A percentile compares a stretch with the other conserved stretches of the same genome.
Evolutionary conservation across 2,797 vertebrate genomes (phyloP).

Genomic region (Sternotherus odoratus): DNA sequence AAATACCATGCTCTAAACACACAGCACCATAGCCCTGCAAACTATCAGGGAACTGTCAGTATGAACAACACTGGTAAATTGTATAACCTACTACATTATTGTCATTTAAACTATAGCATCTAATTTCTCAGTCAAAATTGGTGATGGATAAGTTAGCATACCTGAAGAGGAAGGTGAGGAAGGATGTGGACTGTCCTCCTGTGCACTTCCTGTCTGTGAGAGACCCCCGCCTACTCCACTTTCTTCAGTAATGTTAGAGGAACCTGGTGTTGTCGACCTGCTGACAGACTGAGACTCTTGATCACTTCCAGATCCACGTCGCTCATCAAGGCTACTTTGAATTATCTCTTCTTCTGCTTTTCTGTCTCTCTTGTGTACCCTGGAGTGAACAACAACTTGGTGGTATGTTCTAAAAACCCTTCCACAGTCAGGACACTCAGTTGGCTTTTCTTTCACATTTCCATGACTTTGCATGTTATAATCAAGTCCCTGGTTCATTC

Average conservation of each 20-base stretch:
- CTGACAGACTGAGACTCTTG: slow-evolving; percentile 99
- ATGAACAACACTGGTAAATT: neutral
- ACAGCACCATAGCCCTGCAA: slow-evolving; percentile 16
- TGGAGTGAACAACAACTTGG: slow-evolving; percentile 98
- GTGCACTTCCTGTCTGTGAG: slow-evolving; percentile 96
- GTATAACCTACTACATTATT: slow-evolving; percentile 4
- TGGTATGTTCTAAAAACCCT: slow-evolving; percentile 98
- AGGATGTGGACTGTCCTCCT: slow-evolving; percentile 98
- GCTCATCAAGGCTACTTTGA: slow-evolving; percentile 89
- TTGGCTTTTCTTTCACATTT: slow-evolving; percentile 92
- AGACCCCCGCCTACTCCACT: slow-evolving; percentile 94
- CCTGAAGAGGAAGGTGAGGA: slow-evolving; percentile 97
- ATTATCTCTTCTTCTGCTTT: slow-evolving; percentile 89
- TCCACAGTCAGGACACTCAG: slow-evolving; percentile 96
- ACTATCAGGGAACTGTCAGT: neutral
- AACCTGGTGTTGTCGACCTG: slow-evolving; percentile 96
- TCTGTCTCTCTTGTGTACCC: slow-evolving; percentile 94
- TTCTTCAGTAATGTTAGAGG: slow-evolving; percentile 98
- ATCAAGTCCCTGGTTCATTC: slow-evolving; percentile 90
- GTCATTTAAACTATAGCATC: neutral
- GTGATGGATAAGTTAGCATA: slow-evolving; percentile 76
- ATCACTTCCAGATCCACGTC: slow-evolving; percentile 96
- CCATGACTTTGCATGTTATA: slow-evolving; percentile 88
- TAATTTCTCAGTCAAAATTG: slow-evolving; percentile 1
- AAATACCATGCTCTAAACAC: slow-evolving; percentile 52